A percentile compares a stretch with the other conserved stretches of the same genome.
These are phyloP conservation scores for Lepidocolaptes lacrymiger DNA, from an alignment of 2,797 vertebrate species.

Conservation along the genomic window DNA sequence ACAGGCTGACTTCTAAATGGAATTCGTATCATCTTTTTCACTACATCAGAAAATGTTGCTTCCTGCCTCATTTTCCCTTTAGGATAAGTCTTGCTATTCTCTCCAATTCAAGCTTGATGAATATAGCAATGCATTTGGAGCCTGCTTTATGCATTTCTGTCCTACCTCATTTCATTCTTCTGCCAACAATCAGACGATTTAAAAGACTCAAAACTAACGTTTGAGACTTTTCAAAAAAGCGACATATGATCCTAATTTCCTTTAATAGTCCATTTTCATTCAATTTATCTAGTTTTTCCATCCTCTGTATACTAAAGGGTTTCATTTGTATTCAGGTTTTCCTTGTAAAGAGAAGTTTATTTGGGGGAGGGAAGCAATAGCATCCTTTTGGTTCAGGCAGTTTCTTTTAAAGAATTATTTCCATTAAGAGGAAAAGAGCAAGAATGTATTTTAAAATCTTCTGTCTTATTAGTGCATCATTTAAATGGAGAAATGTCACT, in stretches of 20 bases:
- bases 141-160: background rate
- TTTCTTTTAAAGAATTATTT: constrained; percentile 51
- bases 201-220: constrained; percentile 39
- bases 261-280: constrained; percentile 56
- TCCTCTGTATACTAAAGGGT: constrained; percentile 19
- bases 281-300: constrained; percentile 31
- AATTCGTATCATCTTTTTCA: background rate
- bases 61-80: background rate
- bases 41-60: background rate
- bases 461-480: constrained; percentile 28
- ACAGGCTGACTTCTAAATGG: background rate
- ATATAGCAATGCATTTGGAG: background rate
- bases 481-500: constrained; percentile 54
- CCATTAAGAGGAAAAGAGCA: background rate
- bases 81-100: background rate
- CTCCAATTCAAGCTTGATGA: background rate
- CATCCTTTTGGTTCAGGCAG: constrained; percentile 15
- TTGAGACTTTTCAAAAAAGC: constrained; percentile 24
- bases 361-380: background rate
- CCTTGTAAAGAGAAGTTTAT: background rate
- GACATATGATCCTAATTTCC: constrained; percentile 48
- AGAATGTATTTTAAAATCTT: constrained; percentile 27
- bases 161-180: background rate
- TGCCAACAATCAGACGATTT: background rate
- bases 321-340: constrained; percentile 45